Percentiles rank a stretch among this genome's conserved stretches.
Conservation (phyloP, 2,797 vertebrate species). For the Gymnocypris eckloni region DNA sequence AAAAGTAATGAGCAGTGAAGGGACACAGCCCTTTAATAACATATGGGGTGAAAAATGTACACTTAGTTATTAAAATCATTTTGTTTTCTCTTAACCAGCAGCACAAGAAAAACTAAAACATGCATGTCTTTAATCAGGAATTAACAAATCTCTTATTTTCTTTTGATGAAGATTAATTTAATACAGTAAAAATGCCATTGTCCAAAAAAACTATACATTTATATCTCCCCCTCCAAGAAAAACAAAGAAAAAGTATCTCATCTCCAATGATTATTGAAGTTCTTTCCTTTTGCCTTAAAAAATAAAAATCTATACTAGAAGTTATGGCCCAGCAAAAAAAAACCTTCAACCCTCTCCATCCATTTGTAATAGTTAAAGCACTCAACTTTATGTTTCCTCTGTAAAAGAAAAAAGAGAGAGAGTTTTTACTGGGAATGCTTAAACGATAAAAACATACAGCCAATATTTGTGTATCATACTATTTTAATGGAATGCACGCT, state of each 20-base stretch:
- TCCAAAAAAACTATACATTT: constrained; percentile 60
- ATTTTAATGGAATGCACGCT: constrained; percentile 63
- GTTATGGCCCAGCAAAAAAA: constrained; percentile 45
- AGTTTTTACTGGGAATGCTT: constrained; percentile 83
- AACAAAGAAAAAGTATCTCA: constrained; percentile 75
- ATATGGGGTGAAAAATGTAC: constrained; percentile 90
- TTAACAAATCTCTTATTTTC: constrained; percentile 70
- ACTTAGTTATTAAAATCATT: constrained; percentile 85
- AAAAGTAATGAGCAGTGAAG: constrained; percentile 65
- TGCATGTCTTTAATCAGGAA: constrained; percentile 78
- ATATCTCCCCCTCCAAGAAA: constrained; percentile 73
- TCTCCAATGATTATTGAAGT: constrained; percentile 72
- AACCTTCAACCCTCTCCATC: constrained; percentile 77
- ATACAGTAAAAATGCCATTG: constrained; percentile 73
- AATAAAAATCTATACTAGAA: constrained; percentile 54
- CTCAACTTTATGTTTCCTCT: constrained; percentile 83
- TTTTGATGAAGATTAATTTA: constrained; percentile 67
- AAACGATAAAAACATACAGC: constrained; percentile 55
- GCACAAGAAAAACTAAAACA: constrained; percentile 82
- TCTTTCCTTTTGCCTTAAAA: constrained; percentile 44
- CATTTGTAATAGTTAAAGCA: constrained; percentile 80
- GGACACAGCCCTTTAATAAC: constrained; percentile 90
- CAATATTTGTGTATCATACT: constrained; percentile 66
- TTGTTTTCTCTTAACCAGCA: constrained; percentile 72
- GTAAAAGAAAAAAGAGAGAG: constrained; percentile 80